A percentile compares a stretch with the other conserved stretches of the same genome.
phyloP scores from a whole-genome alignment of 2,797 vertebrate species.

The Discoglossus pictus region DNA sequence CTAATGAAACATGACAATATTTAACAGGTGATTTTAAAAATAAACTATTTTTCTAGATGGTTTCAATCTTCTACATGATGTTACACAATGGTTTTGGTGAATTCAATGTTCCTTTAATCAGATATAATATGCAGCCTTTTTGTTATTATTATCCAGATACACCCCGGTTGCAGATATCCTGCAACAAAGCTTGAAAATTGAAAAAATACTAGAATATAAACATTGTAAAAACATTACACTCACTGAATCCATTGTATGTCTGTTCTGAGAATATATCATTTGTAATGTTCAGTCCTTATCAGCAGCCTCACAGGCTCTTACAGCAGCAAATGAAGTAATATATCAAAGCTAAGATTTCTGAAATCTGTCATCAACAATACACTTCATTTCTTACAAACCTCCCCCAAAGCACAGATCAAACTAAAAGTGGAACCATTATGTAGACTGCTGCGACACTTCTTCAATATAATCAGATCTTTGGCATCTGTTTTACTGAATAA shows the following conservation, averaged over 20 bases:
- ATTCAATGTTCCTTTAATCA: too few species aligned
- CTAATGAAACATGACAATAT: too few species aligned
- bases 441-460: conserved; percentile 38
- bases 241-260: not conserved
- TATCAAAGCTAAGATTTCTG: conserved; percentile 33
- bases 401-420: conserved; percentile 21
- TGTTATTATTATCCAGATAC: too few species aligned
- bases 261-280: conserved; percentile 8
- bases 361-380: conserved; percentile 34
- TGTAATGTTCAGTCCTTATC: not conserved
- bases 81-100: too few species aligned
- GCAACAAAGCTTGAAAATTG: too few species aligned
- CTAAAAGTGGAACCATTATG: conserved; percentile 28
- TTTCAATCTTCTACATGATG: too few species aligned
- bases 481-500: conserved; percentile 16
- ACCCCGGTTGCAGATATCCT: too few species aligned
- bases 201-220: too few species aligned
- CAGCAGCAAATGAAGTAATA: conserved; percentile 40
- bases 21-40: too few species aligned
- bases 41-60: too few species aligned
- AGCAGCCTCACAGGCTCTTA: conserved; percentile 8
- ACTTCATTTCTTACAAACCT: conserved; percentile 29
- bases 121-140: too few species aligned
- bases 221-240: too few species aligned
- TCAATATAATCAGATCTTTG: conserved; percentile 36